Evolutionary conservation across 2,113 vertebrate species (phyloP).

Genomic region (Himantopus leucocephalus): DNA sequence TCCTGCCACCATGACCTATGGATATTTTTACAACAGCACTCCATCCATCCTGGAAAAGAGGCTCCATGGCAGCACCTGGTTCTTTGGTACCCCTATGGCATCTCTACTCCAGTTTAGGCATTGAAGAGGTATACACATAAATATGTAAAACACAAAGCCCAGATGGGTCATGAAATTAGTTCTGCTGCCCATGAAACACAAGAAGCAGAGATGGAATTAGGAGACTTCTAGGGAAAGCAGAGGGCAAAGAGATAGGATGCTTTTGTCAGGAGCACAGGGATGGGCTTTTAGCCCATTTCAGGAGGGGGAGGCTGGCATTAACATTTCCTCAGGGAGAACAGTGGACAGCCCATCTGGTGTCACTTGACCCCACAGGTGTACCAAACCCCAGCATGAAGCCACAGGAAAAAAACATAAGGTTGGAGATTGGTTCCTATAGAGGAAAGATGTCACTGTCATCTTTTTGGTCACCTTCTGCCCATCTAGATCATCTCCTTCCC

Average conservation of each 20-base stretch:
- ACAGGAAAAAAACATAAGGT: neutral
- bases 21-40: neutral
- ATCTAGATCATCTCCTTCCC: neutral
- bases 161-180: neutral
- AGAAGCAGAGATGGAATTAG: neutral
- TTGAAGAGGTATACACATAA: neutral
- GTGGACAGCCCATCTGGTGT: neutral
- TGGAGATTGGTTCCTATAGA: neutral
- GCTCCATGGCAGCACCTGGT: neutral
- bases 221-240: neutral
- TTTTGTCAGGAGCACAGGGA: neutral
- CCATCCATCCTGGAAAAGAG: neutral
- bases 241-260: neutral
- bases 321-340: neutral
- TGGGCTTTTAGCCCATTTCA: neutral
- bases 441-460: neutral
- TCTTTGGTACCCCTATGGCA: neutral
- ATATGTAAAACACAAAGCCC: neutral
- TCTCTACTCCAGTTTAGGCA: neutral
- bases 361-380: neutral
- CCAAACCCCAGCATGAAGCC: neutral
- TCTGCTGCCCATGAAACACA: neutral
- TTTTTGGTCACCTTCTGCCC: neutral
- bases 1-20: neutral
- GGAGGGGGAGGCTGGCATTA: neutral